Evolutionary conservation across 2,888 invertebrate species (phyloP).

Genomic region (Latheticus oryzae): DNA sequence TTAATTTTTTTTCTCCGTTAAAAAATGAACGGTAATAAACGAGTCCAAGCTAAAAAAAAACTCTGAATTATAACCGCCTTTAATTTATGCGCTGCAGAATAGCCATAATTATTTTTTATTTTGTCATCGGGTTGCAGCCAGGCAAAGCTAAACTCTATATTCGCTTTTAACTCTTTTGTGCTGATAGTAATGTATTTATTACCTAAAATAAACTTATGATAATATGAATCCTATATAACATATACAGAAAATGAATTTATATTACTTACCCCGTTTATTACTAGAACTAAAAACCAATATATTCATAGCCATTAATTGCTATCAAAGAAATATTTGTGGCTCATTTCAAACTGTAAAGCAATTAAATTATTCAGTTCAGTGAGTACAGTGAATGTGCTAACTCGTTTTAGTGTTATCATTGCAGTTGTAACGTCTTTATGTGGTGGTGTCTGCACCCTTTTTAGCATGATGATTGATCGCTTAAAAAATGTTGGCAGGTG

Average conservation of each 20-base stretch:
- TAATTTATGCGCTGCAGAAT: conserved; percentile 37
- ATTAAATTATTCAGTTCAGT: conserved; percentile 55
- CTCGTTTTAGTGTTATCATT: conserved; percentile 56
- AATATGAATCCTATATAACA: too few relatives aligned
- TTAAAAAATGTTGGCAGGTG: conserved; percentile 31
- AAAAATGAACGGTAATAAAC: too few relatives aligned
- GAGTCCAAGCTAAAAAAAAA: too few relatives aligned
- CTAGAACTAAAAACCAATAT: too few relatives aligned
- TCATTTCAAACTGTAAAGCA: conserved; percentile 54
- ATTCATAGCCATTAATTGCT: conserved; percentile 35
- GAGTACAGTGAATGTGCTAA: conserved; percentile 53
- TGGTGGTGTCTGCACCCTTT: conserved; percentile 40
- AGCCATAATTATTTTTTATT: conserved; percentile 41
- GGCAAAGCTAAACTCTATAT: conserved; percentile 9
- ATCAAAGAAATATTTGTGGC: conserved; percentile 55
- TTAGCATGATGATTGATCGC: conserved; percentile 37
- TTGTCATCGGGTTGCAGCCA: conserved; percentile 32
- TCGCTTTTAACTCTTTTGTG: conserved; percentile 25
- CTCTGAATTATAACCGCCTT: conserved; percentile 19
- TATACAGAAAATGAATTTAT: too few relatives aligned
- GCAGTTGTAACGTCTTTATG: conserved; percentile 53
- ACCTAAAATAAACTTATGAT: conserved; percentile 8
- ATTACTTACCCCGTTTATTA: too few relatives aligned
- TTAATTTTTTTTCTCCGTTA: too few relatives aligned
- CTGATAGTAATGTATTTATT: conserved; percentile 17